Evolutionary conservation across 2,113 vertebrate species (phyloP).

Genomic region (Campylomormyrus tamandua): DNA sequence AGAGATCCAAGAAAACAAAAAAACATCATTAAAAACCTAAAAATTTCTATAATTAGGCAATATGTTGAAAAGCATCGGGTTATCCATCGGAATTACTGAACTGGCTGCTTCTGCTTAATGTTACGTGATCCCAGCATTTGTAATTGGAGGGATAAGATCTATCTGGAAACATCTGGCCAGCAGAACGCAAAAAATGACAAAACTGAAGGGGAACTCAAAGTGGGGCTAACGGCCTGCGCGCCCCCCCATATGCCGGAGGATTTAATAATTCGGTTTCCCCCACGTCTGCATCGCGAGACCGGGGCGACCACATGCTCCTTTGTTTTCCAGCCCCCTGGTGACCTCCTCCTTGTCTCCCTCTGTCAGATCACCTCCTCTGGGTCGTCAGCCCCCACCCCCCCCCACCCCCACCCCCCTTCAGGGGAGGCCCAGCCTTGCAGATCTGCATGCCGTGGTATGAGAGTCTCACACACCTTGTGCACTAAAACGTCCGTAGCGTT

Average conservation of each 20-base stretch:
- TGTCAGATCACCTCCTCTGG: background rate
- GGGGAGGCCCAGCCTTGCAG: background rate
- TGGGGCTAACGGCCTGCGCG: background rate
- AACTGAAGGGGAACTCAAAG: background rate
- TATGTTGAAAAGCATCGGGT: background rate
- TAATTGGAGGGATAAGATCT: background rate
- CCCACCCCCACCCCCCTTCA: background rate
- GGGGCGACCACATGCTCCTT: background rate
- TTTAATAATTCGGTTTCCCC: background rate
- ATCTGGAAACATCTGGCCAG: background rate
- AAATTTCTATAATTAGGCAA: background rate
- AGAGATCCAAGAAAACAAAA: constrained; percentile 1
- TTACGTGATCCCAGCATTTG: background rate
- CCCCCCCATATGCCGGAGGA: background rate
- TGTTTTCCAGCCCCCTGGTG: background rate
- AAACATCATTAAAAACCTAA: background rate
- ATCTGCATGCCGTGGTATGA: background rate
- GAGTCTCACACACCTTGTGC: background rate
- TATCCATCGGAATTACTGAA: background rate
- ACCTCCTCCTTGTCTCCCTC: background rate
- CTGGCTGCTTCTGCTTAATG: background rate
- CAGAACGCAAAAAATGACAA: background rate
- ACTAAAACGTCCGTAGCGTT: background rate
- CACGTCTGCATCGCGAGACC: background rate
- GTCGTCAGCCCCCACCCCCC: background rate